A percentile compares a stretch with the other conserved stretches of the same genome.
Conservation (phyloP, 2,113 vertebrate species). For the Pelusios castaneus region DNA sequence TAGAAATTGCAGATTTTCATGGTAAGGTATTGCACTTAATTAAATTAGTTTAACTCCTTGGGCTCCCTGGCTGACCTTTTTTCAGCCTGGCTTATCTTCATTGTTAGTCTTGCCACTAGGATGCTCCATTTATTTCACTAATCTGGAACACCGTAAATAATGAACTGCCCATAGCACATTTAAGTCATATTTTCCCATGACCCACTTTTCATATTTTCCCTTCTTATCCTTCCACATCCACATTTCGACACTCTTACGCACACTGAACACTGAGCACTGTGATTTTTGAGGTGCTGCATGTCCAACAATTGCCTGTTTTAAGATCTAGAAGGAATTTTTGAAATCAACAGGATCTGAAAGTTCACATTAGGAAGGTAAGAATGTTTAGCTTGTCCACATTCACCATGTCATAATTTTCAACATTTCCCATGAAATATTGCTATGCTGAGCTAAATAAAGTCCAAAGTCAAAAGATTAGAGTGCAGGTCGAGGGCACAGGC, state of each 20-base stretch:
- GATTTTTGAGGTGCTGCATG: not conserved
- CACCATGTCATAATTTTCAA: not conserved
- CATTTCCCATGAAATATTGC: not conserved
- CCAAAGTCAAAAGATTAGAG: not conserved
- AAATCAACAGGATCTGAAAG: not conserved
- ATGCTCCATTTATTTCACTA: not conserved
- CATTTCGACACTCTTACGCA: not conserved
- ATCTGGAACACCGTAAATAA: not conserved
- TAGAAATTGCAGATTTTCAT: not conserved
- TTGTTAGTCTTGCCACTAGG: not conserved
- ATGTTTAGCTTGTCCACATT: not conserved
- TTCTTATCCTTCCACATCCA: not conserved
- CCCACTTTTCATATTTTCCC: not conserved
- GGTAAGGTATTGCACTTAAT: not conserved
- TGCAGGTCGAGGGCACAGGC: not conserved
- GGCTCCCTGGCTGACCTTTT: not conserved
- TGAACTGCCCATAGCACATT: not conserved
- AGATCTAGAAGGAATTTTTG: not conserved
- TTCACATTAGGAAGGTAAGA: not conserved
- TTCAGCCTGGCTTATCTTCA: not conserved
- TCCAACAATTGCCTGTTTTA: not conserved
- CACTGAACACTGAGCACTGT: not conserved
- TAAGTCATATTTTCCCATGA: not conserved
- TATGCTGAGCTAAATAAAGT: not conserved
- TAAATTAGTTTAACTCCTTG: rapidly evolving